These are phyloP conservation scores for Nicator chloris DNA, from an alignment of 2,113 vertebrate genomes.

Conservation along the genomic window DNA sequence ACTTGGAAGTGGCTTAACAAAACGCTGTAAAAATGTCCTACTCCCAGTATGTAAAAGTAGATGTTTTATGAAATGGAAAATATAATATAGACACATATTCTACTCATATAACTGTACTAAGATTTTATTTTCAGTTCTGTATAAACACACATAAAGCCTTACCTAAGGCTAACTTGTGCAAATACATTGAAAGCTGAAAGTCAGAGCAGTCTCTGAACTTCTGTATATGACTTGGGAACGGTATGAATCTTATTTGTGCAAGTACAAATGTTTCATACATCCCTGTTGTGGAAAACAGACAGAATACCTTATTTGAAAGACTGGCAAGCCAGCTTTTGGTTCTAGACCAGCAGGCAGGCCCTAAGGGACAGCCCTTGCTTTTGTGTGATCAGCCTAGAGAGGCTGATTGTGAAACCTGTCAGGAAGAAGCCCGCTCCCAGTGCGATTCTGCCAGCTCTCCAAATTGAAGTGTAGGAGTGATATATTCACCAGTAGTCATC, in stretches of 20 bases:
- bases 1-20: background rate
- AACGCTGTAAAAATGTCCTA: background rate
- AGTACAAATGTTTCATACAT: background rate
- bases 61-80: background rate
- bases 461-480: constrained; percentile 29
- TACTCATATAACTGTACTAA: background rate
- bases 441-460: background rate
- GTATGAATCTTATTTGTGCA: background rate
- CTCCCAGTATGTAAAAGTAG: background rate
- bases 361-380: background rate
- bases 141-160: background rate
- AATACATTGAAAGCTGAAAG: background rate
- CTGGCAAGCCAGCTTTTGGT: background rate
- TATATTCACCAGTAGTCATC: constrained; percentile 32
- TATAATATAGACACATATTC: background rate
- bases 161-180: background rate
- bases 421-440: background rate
- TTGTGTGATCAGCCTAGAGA: constrained; percentile 2
- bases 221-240: background rate
- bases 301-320: background rate
- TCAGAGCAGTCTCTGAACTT: background rate
- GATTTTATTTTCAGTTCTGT: background rate
- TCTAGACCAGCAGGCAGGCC: constrained; percentile 19
- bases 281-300: background rate
- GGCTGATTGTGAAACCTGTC: constrained; percentile 37